Evolutionary conservation across 2,797 vertebrate species (phyloP).

Genomic region (Alosa sapidissima): DNA sequence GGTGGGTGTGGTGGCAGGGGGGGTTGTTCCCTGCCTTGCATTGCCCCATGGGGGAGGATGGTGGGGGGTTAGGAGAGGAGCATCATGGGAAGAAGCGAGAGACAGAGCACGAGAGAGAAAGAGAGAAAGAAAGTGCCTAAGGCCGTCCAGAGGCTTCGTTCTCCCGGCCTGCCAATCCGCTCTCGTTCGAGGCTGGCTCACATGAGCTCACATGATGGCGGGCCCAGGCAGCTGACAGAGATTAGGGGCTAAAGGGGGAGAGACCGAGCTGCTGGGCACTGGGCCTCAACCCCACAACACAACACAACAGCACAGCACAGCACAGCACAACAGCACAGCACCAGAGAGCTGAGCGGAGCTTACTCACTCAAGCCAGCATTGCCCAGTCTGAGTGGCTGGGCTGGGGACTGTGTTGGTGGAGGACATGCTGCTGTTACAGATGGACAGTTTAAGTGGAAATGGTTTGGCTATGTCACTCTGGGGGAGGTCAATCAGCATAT

Average conservation of each 20-base stretch:
- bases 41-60: neutral
- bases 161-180: conserved; percentile 54
- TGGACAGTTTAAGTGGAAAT: neutral
- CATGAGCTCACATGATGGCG: conserved; percentile 77
- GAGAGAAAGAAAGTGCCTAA: conserved; percentile 27
- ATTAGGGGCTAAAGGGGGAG: conserved; percentile 62
- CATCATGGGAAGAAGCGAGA: conserved; percentile 48
- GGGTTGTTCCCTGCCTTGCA: too few species aligned
- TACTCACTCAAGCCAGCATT: neutral
- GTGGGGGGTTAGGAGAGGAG: neutral
- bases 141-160: conserved; percentile 47
- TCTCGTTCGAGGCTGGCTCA: conserved; percentile 40
- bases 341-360: neutral
- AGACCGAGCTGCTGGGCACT: neutral
- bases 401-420: neutral
- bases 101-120: neutral
- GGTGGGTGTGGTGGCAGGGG: too few species aligned
- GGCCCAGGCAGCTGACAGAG: conserved; percentile 77
- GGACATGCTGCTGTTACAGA: too few species aligned
- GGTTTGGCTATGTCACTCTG: neutral
- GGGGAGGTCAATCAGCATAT: too few species aligned
- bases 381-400: neutral
- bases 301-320: too few species aligned
- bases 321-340: neutral
- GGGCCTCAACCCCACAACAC: too few species aligned